Conservation (phyloP, 2,888 invertebrate genomes). For the Drosophila infuscata region DNA sequence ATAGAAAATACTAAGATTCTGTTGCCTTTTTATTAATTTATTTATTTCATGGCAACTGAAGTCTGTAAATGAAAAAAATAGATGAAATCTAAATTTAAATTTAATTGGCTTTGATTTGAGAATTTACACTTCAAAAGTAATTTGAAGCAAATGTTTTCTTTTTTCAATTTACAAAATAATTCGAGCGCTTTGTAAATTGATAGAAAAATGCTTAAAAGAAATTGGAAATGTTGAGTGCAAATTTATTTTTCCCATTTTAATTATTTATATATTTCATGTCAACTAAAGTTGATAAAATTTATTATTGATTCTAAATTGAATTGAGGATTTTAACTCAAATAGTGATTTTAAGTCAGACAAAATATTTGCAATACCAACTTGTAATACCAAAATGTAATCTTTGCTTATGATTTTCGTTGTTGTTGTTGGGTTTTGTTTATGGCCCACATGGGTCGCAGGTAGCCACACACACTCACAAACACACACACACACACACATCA, state of each 20-base stretch:
- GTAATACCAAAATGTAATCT: constrained; percentile 52
- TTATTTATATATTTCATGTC: background rate
- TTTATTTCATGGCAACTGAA: background rate
- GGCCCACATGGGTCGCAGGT: constrained; percentile 43
- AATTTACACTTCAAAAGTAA: background rate
- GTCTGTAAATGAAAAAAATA: background rate
- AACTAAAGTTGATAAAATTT: background rate
- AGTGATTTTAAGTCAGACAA: constrained; percentile 19
- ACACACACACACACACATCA: constrained; percentile 26
- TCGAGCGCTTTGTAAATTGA: background rate
- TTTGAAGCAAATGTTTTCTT: background rate
- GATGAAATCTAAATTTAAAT: background rate
- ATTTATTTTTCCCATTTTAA: background rate
- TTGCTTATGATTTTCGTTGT: constrained; percentile 47
- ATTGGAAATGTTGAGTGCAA: too few species aligned
- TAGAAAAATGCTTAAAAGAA: too few species aligned
- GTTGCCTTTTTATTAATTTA: background rate
- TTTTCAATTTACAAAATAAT: background rate
- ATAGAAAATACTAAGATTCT: background rate
- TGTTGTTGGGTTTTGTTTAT: constrained; percentile 25
- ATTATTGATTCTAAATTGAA: background rate
- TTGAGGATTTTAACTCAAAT: constrained; percentile 24
- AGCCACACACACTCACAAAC: constrained; percentile 17
- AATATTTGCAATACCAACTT: constrained; percentile 25
- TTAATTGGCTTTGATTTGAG: background rate